Percentiles rank a stretch among this genome's conserved stretches.
Conservation (phyloP, 2,888 invertebrate genomes). For the Parnassius glacialis region DNA sequence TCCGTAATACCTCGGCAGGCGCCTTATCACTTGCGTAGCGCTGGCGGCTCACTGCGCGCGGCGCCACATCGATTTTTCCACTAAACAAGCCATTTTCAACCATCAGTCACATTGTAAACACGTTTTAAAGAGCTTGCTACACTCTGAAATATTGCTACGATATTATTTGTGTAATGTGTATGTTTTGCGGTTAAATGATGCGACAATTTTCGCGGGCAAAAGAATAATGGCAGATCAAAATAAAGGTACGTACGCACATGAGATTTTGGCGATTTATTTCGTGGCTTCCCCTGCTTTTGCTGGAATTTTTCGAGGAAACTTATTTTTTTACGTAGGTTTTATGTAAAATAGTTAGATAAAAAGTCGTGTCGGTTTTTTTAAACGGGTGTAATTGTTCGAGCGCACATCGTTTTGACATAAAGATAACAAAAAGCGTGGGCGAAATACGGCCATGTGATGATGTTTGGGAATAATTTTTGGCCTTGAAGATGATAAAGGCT, state of each 20-base stretch:
- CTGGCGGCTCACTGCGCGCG: conserved; percentile 65
- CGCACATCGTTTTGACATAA: conserved; percentile 51
- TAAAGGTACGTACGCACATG: conserved; percentile 58
- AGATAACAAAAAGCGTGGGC: conserved; percentile 64
- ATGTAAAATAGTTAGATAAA: conserved; percentile 41
- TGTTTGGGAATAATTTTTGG: conserved; percentile 56
- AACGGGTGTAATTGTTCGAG: conserved; percentile 43
- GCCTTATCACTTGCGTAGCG: conserved; percentile 59
- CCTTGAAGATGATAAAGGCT: conserved; percentile 32
- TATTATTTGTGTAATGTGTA: conserved; percentile 52
- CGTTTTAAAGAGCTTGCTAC: conserved; percentile 53
- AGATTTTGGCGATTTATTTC: conserved; percentile 27
- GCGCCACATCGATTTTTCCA: conserved; percentile 74
- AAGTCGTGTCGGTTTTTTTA: conserved; percentile 39
- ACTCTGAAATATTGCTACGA: conserved; percentile 31
- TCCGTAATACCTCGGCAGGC: conserved; percentile 34
- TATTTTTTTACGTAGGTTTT: conserved; percentile 27
- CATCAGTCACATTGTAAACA: conserved; percentile 67
- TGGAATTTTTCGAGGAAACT: conserved; percentile 11
- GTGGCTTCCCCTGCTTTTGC: conserved; percentile 24
- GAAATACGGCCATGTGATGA: conserved; percentile 63
- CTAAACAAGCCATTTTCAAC: conserved; percentile 67
- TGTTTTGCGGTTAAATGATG: conserved; percentile 58
- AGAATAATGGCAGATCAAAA: conserved; percentile 70
- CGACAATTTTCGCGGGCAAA: conserved; percentile 47